Conservation (phyloP, 1,140 invertebrate genomes). For the Vollenhovia emeryi region DNA sequence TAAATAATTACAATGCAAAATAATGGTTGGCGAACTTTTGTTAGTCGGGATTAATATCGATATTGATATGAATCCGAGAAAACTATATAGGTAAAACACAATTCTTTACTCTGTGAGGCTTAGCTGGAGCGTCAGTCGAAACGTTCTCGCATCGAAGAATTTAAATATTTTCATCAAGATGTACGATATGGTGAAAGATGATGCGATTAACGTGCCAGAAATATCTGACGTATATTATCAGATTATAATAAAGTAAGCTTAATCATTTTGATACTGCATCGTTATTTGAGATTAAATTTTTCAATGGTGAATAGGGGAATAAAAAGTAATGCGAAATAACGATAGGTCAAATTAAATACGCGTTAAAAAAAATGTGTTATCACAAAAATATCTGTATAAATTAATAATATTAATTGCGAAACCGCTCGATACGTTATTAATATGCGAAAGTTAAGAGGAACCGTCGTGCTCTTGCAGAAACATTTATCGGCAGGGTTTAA, state of each 20-base stretch:
- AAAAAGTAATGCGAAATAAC: neutral
- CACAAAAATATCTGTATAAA: neutral
- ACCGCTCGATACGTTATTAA: neutral
- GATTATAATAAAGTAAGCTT: neutral
- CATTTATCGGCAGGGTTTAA: constrained; percentile 41
- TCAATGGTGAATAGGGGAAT: neutral
- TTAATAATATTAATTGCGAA: neutral
- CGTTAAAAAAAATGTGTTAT: no score
- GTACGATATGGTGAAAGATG: neutral
- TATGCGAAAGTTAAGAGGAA: neutral
- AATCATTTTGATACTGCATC: neutral
- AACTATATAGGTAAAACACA: neutral
- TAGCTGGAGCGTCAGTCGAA: neutral
- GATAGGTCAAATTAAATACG: neutral
- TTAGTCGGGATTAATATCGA: neutral
- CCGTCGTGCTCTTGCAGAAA: neutral
- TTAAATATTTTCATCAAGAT: neutral
- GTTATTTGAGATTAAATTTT: neutral
- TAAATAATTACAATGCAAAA: neutral
- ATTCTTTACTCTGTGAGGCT: neutral
- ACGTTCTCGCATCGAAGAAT: neutral
- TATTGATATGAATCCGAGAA: neutral
- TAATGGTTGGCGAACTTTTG: neutral
- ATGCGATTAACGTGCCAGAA: no score
- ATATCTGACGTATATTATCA: neutral